Conservation (phyloP, 2,888 invertebrate genomes). For the Drosophila multiciliata region DNA sequence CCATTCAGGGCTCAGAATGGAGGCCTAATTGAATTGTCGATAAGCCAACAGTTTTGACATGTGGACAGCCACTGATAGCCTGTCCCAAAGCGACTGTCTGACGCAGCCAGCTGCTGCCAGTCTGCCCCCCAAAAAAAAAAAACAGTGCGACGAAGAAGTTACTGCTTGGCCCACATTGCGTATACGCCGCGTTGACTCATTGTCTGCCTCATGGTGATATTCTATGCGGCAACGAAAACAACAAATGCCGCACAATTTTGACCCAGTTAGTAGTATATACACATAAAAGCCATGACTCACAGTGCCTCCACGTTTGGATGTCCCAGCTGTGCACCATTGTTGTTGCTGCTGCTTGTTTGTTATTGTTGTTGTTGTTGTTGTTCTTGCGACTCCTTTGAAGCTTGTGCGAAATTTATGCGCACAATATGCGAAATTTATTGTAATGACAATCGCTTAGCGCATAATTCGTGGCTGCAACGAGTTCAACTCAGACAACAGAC, state of each 20-base stretch:
- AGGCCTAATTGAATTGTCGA: conserved; percentile 80
- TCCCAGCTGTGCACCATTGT: conserved; percentile 57
- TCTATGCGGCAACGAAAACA: conserved; percentile 48
- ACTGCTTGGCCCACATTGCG: conserved; percentile 70
- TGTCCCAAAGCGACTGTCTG: conserved; percentile 5
- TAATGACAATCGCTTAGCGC: conserved; percentile 78
- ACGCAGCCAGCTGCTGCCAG: neutral
- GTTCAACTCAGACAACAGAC: conserved; percentile 7
- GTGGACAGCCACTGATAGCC: conserved; percentile 59
- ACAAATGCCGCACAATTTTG: conserved; percentile 54
- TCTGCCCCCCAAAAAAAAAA: neutral
- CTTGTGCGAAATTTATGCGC: conserved; percentile 77
- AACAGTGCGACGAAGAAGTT: conserved; percentile 54
- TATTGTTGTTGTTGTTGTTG: conserved; percentile 25
- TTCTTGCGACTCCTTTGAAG: conserved; percentile 72
- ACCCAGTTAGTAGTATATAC: conserved; percentile 61
- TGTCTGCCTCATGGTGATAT: conserved; percentile 20
- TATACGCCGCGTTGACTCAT: conserved; percentile 75
- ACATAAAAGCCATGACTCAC: conserved; percentile 62
- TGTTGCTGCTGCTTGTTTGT: conserved; percentile 12
- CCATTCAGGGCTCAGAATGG: conserved; percentile 64
- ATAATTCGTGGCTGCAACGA: conserved; percentile 60
- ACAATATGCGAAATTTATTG: conserved; percentile 79
- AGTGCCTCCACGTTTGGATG: conserved; percentile 70
- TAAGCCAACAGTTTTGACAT: conserved; percentile 76